A percentile compares a stretch with the other conserved stretches of the same genome.
Evolutionary conservation across 2,113 vertebrate genomes (phyloP).

Genomic region (Mirounga angustirostris): DNA sequence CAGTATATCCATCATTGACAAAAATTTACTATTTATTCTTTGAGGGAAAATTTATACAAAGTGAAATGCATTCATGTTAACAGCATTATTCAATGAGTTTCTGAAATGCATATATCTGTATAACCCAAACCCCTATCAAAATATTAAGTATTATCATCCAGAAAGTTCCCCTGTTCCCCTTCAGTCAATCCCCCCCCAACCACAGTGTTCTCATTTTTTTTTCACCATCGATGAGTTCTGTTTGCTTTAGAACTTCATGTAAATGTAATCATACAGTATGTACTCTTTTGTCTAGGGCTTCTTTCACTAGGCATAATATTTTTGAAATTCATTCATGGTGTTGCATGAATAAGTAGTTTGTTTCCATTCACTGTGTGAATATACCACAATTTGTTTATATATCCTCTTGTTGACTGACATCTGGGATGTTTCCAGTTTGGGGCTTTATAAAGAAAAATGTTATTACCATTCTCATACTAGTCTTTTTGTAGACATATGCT

Average conservation of each 20-base stretch:
- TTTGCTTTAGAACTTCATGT: neutral
- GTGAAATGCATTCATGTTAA: neutral
- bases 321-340: constrained; percentile 46
- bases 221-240: neutral
- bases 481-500: constrained; percentile 1
- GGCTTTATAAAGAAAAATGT: constrained; percentile 13
- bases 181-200: neutral
- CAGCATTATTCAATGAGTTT: neutral
- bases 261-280: neutral
- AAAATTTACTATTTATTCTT: constrained; percentile 7
- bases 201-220: neutral
- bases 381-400: constrained; percentile 44
- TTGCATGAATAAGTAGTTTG: constrained; percentile 45
- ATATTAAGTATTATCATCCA: neutral
- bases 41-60: neutral
- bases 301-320: neutral
- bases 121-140: constrained; percentile 4
- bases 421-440: constrained; percentile 44
- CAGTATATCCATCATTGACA: neutral
- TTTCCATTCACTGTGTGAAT: constrained; percentile 44
- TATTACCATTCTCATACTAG: neutral
- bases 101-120: neutral
- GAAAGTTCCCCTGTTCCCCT: neutral
- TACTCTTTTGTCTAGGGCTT: neutral
- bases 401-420: constrained; percentile 24